phyloP scores from a whole-genome alignment of 2,113 vertebrate genomes.

The Camelus dromedarius region DNA sequence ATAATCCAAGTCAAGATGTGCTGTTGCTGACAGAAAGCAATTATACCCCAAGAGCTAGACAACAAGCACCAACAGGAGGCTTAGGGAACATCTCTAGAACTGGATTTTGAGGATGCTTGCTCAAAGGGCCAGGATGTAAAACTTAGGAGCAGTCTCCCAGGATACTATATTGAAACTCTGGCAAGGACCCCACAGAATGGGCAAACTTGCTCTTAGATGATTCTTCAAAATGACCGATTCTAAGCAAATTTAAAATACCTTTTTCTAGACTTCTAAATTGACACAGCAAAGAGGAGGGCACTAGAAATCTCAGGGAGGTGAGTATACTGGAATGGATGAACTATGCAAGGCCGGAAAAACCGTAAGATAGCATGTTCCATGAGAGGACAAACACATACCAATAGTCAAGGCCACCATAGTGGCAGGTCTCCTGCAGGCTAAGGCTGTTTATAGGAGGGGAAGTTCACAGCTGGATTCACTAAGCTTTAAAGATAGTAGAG shows the following conservation, averaged over 20 bases:
- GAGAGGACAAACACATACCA: not conserved
- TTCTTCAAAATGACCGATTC: not conserved
- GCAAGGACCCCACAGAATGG: not conserved
- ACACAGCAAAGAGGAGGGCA: not conserved
- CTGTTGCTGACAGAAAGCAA: not conserved
- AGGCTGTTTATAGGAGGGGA: not conserved
- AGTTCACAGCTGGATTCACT: not conserved
- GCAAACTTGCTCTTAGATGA: not conserved
- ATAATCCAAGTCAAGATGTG: not conserved
- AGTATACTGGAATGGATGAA: not conserved
- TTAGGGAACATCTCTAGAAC: not conserved
- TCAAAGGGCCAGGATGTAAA: not conserved
- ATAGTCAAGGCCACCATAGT: not conserved
- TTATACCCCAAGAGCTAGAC: not conserved
- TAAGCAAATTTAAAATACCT: not conserved
- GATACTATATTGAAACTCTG: not conserved
- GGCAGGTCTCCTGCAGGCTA: not conserved
- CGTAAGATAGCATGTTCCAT: not conserved
- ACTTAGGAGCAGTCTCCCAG: not conserved
- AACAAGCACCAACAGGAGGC: not conserved
- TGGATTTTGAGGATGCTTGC: not conserved
- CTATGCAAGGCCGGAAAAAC: not conserved
- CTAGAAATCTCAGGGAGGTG: not conserved
- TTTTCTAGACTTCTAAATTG: not conserved
- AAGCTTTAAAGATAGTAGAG: not conserved